phyloP scores from a whole-genome alignment of 2,797 vertebrate species.

The Melopsittacus undulatus region DNA sequence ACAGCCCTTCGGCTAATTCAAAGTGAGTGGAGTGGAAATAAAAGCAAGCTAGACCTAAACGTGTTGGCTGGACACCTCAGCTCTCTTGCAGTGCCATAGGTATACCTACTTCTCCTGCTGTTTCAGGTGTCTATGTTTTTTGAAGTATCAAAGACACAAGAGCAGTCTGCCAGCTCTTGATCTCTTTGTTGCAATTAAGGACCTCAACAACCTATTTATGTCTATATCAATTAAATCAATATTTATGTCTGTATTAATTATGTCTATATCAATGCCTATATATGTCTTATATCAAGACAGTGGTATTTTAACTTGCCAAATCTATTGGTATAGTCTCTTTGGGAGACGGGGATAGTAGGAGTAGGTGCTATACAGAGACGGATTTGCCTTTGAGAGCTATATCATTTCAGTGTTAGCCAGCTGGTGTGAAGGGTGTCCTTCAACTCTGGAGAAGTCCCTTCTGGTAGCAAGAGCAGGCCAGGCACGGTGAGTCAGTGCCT shows the following conservation, averaged over 20 bases:
- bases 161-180: background rate
- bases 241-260: background rate
- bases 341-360: background rate
- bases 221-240: background rate
- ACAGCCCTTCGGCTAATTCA: background rate
- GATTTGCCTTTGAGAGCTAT: background rate
- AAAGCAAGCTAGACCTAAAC: background rate
- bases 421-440: background rate
- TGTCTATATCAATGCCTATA: background rate
- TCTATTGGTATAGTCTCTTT: background rate
- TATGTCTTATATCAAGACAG: background rate
- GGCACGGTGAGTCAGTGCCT: background rate
- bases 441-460: background rate
- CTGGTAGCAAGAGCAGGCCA: background rate
- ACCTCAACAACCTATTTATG: background rate
- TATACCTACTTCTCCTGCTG: background rate
- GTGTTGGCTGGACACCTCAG: background rate
- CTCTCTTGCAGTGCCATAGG: background rate
- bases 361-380: accelerated
- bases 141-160: background rate
- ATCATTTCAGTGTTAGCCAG: background rate
- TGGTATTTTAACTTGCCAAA: background rate
- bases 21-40: background rate
- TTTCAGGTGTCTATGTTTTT: background rate
- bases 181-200: background rate